Evolutionary conservation across 2,113 vertebrate genomes (phyloP).

Genomic region (Nesogale talazaci): DNA sequence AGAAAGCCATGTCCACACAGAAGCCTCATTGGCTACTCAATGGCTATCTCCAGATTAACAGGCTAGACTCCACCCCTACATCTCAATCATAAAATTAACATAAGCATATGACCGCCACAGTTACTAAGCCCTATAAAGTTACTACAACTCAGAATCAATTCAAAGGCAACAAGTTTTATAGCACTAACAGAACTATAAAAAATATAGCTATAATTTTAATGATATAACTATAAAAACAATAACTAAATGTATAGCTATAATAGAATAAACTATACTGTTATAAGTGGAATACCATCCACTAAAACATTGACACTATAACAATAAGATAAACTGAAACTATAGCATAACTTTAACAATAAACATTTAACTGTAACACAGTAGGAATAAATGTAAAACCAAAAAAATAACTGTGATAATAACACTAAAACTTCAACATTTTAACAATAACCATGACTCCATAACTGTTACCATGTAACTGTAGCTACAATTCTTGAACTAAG

Average conservation of each 20-base stretch:
- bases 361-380: neutral
- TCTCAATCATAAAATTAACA: too few species aligned
- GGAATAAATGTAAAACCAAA: neutral
- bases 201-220: neutral
- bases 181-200: neutral
- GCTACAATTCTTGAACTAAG: neutral
- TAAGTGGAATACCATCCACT: neutral
- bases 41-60: too few species aligned
- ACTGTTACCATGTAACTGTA: neutral
- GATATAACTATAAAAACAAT: neutral
- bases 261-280: neutral
- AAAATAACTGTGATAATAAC: neutral
- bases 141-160: neutral
- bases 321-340: neutral
- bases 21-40: too few species aligned
- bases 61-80: too few species aligned
- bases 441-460: neutral
- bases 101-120: too few species aligned
- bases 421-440: constrained; percentile 15
- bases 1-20: too few species aligned
- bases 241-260: neutral
- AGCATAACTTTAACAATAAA: neutral
- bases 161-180: neutral
- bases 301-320: neutral
- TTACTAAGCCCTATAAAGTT: neutral